Percentiles rank a stretch among this genome's conserved stretches.
Evolutionary conservation across 2,113 vertebrate species (phyloP).

Genomic region (Lates calcarifer): DNA sequence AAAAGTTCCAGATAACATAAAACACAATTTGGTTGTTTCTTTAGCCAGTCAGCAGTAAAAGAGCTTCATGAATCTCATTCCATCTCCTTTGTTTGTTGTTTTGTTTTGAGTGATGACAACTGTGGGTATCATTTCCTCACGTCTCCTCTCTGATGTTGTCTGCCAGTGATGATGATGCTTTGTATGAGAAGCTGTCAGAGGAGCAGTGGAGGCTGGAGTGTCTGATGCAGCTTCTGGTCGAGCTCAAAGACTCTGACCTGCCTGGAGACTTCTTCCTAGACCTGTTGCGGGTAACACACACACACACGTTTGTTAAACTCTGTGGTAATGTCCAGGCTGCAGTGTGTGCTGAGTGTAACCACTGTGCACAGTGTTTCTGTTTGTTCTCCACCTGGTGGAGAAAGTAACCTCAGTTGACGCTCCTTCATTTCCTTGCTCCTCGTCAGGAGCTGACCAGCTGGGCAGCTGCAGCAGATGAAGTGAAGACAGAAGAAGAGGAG

Average conservation of each 20-base stretch:
- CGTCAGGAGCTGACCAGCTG: slow-evolving; percentile 88
- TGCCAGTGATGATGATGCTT: slow-evolving; percentile 87
- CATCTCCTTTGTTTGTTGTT: not conserved
- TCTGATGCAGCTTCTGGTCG: slow-evolving; percentile 87
- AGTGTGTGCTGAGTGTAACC: too few relatives aligned
- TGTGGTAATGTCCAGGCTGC: not conserved
- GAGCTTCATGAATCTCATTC: not conserved
- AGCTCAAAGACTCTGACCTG: slow-evolving; percentile 87
- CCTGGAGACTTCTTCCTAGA: slow-evolving; percentile 93
- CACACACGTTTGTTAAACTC: not conserved
- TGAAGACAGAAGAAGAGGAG: slow-evolving; percentile 45
- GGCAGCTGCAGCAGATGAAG: slow-evolving; percentile 71
- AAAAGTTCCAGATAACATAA: too few relatives aligned
- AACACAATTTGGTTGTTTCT: not conserved
- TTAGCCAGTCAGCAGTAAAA: not conserved
- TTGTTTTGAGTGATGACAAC: not conserved
- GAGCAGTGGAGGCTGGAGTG: slow-evolving; percentile 91
- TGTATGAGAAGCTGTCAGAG: slow-evolving; percentile 90
- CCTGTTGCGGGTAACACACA: slow-evolving; percentile 88
- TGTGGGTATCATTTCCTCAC: not conserved
- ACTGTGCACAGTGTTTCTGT: not conserved
- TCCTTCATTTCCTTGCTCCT: not conserved
- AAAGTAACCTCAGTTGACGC: not conserved
- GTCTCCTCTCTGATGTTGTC: not conserved
- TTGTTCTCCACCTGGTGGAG: not conserved